Conservation (phyloP, 2,888 invertebrate species). For the Drosophila crucigera region DNA sequence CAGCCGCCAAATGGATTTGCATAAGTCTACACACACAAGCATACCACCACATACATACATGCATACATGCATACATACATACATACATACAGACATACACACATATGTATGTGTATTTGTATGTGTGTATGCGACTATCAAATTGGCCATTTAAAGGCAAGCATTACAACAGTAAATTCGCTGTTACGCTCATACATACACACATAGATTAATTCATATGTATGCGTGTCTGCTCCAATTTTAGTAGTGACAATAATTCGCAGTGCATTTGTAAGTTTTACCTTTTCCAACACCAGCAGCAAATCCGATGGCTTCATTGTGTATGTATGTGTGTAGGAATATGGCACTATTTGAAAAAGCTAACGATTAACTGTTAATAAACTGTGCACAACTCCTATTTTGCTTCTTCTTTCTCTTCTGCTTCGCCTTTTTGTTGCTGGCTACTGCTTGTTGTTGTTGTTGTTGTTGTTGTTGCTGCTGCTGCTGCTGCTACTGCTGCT, state of each 20-base stretch:
- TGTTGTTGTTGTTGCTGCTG: conserved; percentile 1
- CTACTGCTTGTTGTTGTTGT: conserved; percentile 15
- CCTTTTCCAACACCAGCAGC: conserved; percentile 82
- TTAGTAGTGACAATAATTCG: conserved; percentile 62
- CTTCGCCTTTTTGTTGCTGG: conserved; percentile 5
- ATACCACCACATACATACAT: conserved; percentile 22
- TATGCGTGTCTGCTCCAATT: conserved; percentile 57
- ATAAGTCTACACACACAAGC: conserved; percentile 55
- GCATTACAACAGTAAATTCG: conserved; percentile 65
- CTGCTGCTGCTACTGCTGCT: background rate
- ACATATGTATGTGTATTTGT: conserved; percentile 34
- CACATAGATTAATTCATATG: background rate
- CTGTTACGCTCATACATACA: conserved; percentile 17
- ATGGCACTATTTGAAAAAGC: conserved; percentile 30
- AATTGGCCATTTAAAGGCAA: conserved; percentile 69
- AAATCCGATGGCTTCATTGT: conserved; percentile 83
- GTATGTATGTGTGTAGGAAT: conserved; percentile 18
- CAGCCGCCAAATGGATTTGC: conserved; percentile 74
- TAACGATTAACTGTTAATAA: conserved; percentile 26
- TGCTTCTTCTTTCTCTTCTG: background rate
- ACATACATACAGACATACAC: background rate
- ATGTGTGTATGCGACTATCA: conserved; percentile 56
- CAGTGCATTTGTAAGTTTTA: conserved; percentile 56
- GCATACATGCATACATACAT: background rate
- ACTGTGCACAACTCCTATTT: conserved; percentile 10